Conservation (phyloP, 2,797 vertebrate genomes). For the Telmatherina bonti region DNA sequence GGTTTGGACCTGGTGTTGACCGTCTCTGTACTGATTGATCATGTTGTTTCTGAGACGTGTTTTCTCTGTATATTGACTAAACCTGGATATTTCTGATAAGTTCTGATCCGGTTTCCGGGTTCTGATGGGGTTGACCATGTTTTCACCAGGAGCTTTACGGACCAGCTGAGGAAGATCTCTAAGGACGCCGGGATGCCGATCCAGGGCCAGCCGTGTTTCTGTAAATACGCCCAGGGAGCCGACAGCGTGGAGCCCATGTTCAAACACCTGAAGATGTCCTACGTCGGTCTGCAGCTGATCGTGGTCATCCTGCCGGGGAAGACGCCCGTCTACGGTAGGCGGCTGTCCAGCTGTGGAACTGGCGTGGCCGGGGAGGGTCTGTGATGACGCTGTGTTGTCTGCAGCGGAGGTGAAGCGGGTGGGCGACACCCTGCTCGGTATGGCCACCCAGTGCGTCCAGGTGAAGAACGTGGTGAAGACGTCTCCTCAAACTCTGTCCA, state of each 20-base stretch:
- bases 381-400: not conserved
- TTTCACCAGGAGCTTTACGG: slow-evolving; percentile 92
- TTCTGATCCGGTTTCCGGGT: too few species aligned
- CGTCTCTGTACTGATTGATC: too few species aligned
- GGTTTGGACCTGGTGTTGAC: too few species aligned
- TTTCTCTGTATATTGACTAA: too few species aligned
- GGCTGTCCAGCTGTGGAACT: not conserved
- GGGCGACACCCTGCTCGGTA: slow-evolving; percentile 96
- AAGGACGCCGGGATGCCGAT: slow-evolving; percentile 99
- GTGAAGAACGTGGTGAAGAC: slow-evolving; percentile 99
- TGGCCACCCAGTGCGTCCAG: slow-evolving; percentile 99
- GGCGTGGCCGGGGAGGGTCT: too few species aligned
- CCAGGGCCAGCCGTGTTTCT: slow-evolving; percentile 98
- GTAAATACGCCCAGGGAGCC: slow-evolving; percentile 98
- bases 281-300: slow-evolving; percentile 97
- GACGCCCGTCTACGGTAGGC: slow-evolving; percentile 95
- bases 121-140: too few species aligned
- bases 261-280: slow-evolving; percentile 98
- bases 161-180: slow-evolving; percentile 98
- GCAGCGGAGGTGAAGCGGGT: slow-evolving; percentile 98
- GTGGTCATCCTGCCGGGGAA: slow-evolving; percentile 98
- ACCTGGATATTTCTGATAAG: too few species aligned
- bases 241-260: slow-evolving; percentile 99
- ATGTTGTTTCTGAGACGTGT: too few species aligned
- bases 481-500: slow-evolving; percentile 97